Evolutionary conservation across 2,888 invertebrate genomes (phyloP), one percentile per base, ranked within the genome.

Genomic region (Drosophila neotestacea): DNA sequence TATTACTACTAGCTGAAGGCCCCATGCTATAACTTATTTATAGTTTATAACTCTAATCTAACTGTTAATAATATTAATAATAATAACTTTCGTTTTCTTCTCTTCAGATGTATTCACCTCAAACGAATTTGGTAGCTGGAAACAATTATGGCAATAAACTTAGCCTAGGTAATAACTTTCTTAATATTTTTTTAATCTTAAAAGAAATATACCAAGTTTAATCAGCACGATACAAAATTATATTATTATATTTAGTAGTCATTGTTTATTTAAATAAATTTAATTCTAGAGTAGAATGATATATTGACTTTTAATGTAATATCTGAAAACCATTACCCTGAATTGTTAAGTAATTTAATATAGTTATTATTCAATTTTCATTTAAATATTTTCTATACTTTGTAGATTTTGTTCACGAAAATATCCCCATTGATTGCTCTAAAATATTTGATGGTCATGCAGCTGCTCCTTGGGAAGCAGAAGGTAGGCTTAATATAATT

Each of bases 101-200:
- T 34, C 10, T 58, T 46, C 13, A 75, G 75, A 74, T 74, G 60
- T 70, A 74, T 61, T 59, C 75, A 32, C 70, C 66, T 13, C 70
- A 66, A 42, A 11, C 56, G 22, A 65, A 59, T 42, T 60, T 74
- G 34, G 48, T 55, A 41, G 13, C 62, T 46, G 60, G 36, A 6
- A 70, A 66, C 9, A 74, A 41, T 48, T 74, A 75, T 11, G 66
- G 63, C 46, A 70, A 61, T 34, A 64, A 68, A 46, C 27, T 62
- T 38, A 70, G 51, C 44, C 38, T 64, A 51, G 75, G 75, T 76
- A 71, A 38, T 6, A 16, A 46, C 22, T 42, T 42, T 30, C 4
- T 30, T 6, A 30, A 4, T 30, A n/a, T 3, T 30, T 22, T 22
- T 22, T 22, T 22, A 22, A 22, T 22, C 1, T 22, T 22, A n/a